A percentile compares a stretch with the other conserved stretches of the same genome.
phyloP scores from a whole-genome alignment of 2,113 vertebrate species.

The Tyrannus savana region DNA sequence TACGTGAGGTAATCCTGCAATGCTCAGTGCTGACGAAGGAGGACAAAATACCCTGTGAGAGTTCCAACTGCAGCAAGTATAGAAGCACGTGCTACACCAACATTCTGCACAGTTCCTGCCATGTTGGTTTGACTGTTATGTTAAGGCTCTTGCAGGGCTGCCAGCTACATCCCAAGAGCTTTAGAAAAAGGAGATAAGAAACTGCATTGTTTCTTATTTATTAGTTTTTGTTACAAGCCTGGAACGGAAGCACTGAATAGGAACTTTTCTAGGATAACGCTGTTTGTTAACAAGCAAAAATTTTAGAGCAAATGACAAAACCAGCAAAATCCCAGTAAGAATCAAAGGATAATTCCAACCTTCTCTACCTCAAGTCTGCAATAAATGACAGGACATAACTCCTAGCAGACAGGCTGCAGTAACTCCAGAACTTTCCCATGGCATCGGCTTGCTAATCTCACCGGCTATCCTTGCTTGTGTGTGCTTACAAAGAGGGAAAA shows the following conservation, averaged over 20 bases:
- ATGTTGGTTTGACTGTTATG: not conserved
- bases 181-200: not conserved
- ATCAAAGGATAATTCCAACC: not conserved
- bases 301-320: not conserved
- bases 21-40: not conserved
- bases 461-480: not conserved
- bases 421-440: slow-evolving; percentile 7
- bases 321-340: not conserved
- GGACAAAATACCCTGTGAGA: not conserved
- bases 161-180: not conserved
- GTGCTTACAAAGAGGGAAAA: not conserved
- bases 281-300: not conserved
- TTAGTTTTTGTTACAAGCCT: not conserved
- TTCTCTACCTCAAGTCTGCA: not conserved
- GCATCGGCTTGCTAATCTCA: not conserved
- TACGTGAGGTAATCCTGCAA: not conserved
- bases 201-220: not conserved
- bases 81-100: not conserved
- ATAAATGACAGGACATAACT: not conserved
- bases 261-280: not conserved
- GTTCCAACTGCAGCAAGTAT: not conserved
- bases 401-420: not conserved
- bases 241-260: not conserved
- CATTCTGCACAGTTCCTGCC: not conserved
- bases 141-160: not conserved